Evolutionary conservation across 30 jellyfish, hydroid and myxozoan species (phyloP).

Genomic region (Nemopilema nomurai): DNA sequence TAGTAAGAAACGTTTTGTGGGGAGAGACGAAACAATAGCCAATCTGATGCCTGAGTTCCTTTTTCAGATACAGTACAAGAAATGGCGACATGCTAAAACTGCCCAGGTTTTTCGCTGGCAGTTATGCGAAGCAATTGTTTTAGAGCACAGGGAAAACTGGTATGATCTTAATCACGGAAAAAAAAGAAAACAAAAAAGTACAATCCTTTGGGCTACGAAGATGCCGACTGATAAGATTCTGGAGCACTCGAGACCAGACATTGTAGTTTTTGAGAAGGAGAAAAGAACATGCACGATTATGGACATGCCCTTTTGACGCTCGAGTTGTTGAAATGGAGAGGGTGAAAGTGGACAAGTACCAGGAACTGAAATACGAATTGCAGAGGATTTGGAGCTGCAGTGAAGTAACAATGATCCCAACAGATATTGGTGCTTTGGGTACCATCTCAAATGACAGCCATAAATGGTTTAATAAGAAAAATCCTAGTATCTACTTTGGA

Average conservation of each 20-base stretch:
- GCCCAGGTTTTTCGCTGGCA: slow-evolving; percentile 23
- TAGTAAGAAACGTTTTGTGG: slow-evolving; percentile 11
- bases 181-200: not conserved
- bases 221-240: slow-evolving; percentile 11
- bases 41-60: slow-evolving; percentile 21
- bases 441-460: no score
- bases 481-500: no score
- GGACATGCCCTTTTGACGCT: not conserved
- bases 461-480: no score
- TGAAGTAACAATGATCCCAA: no score
- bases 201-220: not conserved
- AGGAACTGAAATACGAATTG: not conserved
- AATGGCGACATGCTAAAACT: slow-evolving; percentile 13
- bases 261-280: not conserved
- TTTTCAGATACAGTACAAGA: slow-evolving; percentile 31
- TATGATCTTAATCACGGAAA: slow-evolving; percentile 10
- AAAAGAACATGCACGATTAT: not conserved
- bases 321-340: not conserved
- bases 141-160: slow-evolving; percentile 6
- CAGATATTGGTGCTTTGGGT: no score
- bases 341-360: not conserved
- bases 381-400: no score
- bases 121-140: slow-evolving; percentile 7
- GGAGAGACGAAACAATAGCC: slow-evolving; percentile 22
- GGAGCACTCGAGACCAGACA: slow-evolving; percentile 13